Percentiles rank a stretch among this genome's conserved stretches.
Conservation (phyloP, 2,888 invertebrate species). For the Dinocampus coccinellae region DNA sequence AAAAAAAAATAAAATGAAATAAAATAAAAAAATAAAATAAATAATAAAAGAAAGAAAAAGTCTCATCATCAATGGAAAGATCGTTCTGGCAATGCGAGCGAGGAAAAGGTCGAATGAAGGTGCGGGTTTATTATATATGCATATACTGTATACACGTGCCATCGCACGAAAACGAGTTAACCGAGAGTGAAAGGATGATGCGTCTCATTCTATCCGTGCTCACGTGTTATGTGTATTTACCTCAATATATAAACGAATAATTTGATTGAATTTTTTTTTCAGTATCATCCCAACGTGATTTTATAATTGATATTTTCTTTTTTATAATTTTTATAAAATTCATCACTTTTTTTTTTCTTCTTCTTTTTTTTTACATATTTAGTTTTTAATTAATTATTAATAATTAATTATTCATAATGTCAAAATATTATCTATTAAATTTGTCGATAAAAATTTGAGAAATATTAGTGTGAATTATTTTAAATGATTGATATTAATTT, state of each 20-base stretch:
- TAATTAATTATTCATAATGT: not conserved
- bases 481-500: too few relatives aligned
- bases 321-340: not conserved
- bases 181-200: slow-evolving; percentile 37
- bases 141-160: not conserved
- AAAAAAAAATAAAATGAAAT: not conserved
- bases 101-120: slow-evolving; percentile 33
- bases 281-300: not conserved
- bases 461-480: too few relatives aligned
- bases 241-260: not conserved
- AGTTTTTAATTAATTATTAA: not conserved
- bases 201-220: not conserved
- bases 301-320: too few relatives aligned
- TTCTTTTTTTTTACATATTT: not conserved
- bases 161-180: slow-evolving; percentile 16
- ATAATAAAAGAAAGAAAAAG: not conserved
- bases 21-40: not conserved
- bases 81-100: slow-evolving; percentile 21
- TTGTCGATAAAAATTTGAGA: not conserved
- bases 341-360: not conserved
- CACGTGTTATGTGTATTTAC: not conserved
- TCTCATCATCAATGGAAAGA: slow-evolving; percentile 17
- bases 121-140: slow-evolving; percentile 14
- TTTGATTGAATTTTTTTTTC: not conserved
- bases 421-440: too few relatives aligned